A percentile compares a stretch with the other conserved stretches of the same genome.
Conservation (phyloP, 30 jellyfish, hydroid and myxozoan species). For the Phacellophora camtschatica region DNA sequence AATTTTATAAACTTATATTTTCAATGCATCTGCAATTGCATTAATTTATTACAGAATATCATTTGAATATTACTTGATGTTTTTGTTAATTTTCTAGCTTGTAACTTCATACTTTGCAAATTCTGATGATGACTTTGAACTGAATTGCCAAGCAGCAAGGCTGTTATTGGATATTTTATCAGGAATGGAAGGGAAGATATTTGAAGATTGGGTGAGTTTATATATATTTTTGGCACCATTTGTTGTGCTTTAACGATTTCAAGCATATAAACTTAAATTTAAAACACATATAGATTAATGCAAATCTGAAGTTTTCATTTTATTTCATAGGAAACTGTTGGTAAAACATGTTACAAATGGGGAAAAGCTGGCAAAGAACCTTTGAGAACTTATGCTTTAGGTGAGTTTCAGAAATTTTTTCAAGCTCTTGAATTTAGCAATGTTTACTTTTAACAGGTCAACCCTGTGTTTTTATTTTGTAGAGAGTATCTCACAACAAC, state of each 20-base stretch:
- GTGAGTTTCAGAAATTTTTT: constrained; percentile 10
- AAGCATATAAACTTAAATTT: too few species aligned
- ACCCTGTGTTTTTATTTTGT: too few species aligned
- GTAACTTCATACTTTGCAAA: constrained; percentile 69
- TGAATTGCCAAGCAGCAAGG: constrained; percentile 84
- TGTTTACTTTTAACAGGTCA: too few species aligned
- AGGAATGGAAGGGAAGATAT: constrained; percentile 66
- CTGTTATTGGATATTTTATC: constrained; percentile 64
- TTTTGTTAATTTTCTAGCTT: too few species aligned
- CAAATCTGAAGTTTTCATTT: neutral
- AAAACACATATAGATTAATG: too few species aligned
- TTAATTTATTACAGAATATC: too few species aligned
- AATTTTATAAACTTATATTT: too few species aligned
- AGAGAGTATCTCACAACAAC: too few species aligned
- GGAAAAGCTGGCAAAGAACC: constrained; percentile 90
- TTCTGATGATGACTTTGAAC: constrained; percentile 73
- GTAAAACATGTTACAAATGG: constrained; percentile 71
- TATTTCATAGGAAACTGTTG: constrained; percentile 58
- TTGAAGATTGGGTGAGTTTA: constrained; percentile 72
- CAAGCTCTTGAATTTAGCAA: neutral
- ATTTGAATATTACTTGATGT: too few species aligned
- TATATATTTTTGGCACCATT: neutral
- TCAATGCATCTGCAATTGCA: too few species aligned
- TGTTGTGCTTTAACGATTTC: neutral
- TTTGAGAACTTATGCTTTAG: constrained; percentile 77